Percentiles rank a stretch among this genome's conserved stretches.
Conservation (phyloP, 1,140 invertebrate genomes). For the Charaxes varanes region DNA sequence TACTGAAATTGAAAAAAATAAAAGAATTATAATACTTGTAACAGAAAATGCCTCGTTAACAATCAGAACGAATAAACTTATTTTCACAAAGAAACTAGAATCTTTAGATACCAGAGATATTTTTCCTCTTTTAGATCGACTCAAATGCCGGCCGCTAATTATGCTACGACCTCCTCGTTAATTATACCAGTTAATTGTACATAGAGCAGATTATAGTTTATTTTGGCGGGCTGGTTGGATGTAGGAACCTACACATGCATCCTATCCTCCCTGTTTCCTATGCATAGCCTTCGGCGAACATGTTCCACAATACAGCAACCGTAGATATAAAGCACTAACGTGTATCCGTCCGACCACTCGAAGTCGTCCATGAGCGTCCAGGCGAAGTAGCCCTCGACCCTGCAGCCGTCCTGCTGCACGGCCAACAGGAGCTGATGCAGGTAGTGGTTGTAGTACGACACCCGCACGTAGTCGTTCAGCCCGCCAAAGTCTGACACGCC, state of each 20-base stretch:
- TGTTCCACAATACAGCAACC: background rate
- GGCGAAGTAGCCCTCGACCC: slow-evolving; percentile 81
- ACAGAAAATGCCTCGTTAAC: background rate
- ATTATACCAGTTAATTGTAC: too few species aligned
- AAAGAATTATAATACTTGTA: background rate
- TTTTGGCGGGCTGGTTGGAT: too few species aligned
- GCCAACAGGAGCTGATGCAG: slow-evolving; percentile 69
- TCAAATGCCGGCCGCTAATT: too few species aligned
- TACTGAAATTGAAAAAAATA: slow-evolving; percentile 53
- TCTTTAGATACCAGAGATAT: too few species aligned
- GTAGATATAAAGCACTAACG: slow-evolving; percentile 25
- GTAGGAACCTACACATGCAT: too few species aligned
- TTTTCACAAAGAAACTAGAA: too few species aligned
- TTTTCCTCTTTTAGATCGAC: too few species aligned
- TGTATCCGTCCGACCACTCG: slow-evolving; percentile 77
- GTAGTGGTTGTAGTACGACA: slow-evolving; percentile 78
- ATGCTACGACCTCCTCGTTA: too few species aligned
- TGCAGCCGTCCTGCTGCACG: slow-evolving; percentile 76
- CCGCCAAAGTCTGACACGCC: slow-evolving; percentile 69
- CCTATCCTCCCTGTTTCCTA: too few species aligned
- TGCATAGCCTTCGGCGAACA: too few species aligned
- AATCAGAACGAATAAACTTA: too few species aligned
- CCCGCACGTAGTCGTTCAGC: slow-evolving; percentile 69
- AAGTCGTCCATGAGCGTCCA: slow-evolving; percentile 87
- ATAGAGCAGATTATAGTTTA: too few species aligned